These are phyloP conservation scores for Mythimna lalbum DNA, from an alignment of 2,888 invertebrate genomes.

Conservation along the genomic window DNA sequence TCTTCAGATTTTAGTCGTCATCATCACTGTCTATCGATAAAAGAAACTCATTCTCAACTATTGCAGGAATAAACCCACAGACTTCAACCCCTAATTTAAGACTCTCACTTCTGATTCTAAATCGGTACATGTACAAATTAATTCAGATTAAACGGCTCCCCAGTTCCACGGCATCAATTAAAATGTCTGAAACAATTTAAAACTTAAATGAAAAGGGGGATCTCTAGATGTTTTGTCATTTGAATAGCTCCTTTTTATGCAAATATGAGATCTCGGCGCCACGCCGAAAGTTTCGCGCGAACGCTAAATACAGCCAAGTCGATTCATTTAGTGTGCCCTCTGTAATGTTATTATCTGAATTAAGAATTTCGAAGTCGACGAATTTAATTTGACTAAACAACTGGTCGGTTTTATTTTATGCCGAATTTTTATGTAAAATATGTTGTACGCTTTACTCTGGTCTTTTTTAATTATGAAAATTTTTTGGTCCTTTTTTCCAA, in stretches of 20 bases:
- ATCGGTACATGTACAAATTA: conserved; percentile 81
- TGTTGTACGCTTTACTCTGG: conserved; percentile 23
- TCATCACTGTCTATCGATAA: background rate
- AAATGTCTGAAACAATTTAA: conserved; percentile 83
- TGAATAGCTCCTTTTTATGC: conserved; percentile 87
- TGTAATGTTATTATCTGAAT: conserved; percentile 86
- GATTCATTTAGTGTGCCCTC: conserved; percentile 78
- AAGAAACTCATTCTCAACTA: conserved; percentile 1
- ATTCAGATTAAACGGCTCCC: conserved; percentile 75
- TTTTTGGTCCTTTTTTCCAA: no score
- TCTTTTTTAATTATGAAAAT: background rate
- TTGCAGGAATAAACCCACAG: conserved; percentile 1
- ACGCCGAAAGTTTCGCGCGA: conserved; percentile 76
- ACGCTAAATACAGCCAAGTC: conserved; percentile 75
- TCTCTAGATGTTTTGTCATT: conserved; percentile 85
- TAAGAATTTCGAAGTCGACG: conserved; percentile 81
- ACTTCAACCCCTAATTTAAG: conserved; percentile 10
- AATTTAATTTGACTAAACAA: conserved; percentile 83
- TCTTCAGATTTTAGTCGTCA: background rate
- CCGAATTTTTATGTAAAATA: conserved; percentile 55
- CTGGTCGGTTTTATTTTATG: conserved; percentile 67
- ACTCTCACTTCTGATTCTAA: conserved; percentile 32
- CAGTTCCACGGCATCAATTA: conserved; percentile 82
- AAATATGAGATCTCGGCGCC: conserved; percentile 80
- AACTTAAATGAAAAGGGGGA: conserved; percentile 88